These are phyloP conservation scores for Salminus brasiliensis DNA, from an alignment of 2,113 vertebrate species.

Conservation along the genomic window DNA sequence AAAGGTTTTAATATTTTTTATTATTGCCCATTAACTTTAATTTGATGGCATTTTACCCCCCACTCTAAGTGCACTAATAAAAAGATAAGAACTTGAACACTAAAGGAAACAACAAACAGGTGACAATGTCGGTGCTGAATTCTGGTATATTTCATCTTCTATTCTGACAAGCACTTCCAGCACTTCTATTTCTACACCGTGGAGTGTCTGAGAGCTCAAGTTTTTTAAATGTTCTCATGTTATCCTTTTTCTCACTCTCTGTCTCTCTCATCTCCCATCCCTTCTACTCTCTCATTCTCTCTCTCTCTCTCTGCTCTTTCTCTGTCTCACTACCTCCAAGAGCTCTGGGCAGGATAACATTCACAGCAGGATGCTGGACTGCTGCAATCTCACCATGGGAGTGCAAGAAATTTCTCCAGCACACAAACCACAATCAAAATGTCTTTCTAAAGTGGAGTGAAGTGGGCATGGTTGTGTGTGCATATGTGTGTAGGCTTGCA, in stretches of 20 bases:
- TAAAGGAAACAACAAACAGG: neutral
- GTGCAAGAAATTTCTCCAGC: conserved; percentile 14
- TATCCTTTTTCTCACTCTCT: neutral
- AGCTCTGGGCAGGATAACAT: conserved; percentile 18
- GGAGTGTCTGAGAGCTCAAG: neutral
- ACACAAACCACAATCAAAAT: conserved; percentile 12
- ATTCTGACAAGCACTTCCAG: neutral
- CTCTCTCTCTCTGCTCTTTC: neutral
- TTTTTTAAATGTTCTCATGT: neutral
- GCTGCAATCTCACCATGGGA: conserved; percentile 30
- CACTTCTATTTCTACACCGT: neutral
- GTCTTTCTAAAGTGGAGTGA: neutral
- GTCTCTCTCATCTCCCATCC: neutral
- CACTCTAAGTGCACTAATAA: no score
- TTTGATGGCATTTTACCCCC: neutral
- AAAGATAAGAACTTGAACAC: neutral
- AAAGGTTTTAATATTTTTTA: no score
- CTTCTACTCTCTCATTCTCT: neutral
- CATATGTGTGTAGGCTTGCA: neutral
- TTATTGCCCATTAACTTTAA: no score
- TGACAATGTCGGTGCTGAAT: neutral
- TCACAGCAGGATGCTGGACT: conserved; percentile 21
- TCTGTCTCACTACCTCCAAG: neutral
- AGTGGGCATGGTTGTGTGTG: neutral
- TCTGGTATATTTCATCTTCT: neutral